Base-by-base conservation (phyloP, 2,797 vertebrate genomes). In the Parotocinclus haroldoi region DNA sequence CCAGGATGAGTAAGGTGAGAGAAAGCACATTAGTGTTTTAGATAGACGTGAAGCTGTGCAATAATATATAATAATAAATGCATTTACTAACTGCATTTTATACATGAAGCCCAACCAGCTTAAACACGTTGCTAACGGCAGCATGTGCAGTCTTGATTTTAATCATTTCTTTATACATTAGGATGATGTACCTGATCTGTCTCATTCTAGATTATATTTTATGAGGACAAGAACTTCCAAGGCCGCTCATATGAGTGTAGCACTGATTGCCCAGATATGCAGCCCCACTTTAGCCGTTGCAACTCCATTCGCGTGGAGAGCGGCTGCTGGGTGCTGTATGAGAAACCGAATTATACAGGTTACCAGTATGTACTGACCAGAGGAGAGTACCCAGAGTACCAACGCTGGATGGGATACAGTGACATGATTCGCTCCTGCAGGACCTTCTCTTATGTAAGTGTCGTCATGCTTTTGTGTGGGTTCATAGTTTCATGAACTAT, bases 301-400 rank as follows among this genome's bases (percentile, higher is more conserved):
- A 81, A 60, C 74, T 89, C 88, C 44, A 79, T 88, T 77, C 66
- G 58, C 71, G 87, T 89, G 73, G 81, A 85, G 68, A 82, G 72
- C 9, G 84, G 88, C 62, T 82, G 81, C 78, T 89, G 87, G 76
- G 82, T 89, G 79, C 64, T 89, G 68, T 89, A 88, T 1, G 82
- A 89, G 18, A 76, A 81, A 9, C 69, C 84, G 45, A 80, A 85
- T 76, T 89, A 77, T 65, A 58, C n/a, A 2, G 86, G 87, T 1
- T 77, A 81, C 76, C 87, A 88, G 81, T 87, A 80, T 75, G 87
- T 80, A 68, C 77, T 89, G 75, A 78, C 50, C 19, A 83, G 7
- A 38, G 86, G 88, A 12, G 83, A 88, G 14, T 89, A 87, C 45
- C 79, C 85, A 0, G 83, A 88, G 74, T 74, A 78, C 46, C 78